Evolutionary conservation across 2,888 invertebrate species (phyloP).

Genomic region (Yponomeuta plumbellus): DNA sequence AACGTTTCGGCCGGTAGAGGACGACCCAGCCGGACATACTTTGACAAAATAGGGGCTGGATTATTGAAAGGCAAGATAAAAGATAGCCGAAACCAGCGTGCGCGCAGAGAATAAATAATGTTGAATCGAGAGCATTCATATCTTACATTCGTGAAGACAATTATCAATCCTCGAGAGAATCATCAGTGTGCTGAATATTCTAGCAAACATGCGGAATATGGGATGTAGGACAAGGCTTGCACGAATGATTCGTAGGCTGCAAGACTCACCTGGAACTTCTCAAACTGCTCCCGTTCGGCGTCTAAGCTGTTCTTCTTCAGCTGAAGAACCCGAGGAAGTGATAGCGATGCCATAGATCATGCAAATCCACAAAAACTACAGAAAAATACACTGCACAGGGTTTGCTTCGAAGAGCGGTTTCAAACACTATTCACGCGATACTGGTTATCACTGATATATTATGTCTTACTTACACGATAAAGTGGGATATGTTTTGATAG

Average conservation of each 20-base stretch:
- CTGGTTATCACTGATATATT: neutral
- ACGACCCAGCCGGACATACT: no score
- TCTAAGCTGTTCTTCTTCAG: conserved; percentile 86
- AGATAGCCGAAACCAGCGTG: no score
- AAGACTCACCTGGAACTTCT: conserved; percentile 84
- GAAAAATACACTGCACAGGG: neutral
- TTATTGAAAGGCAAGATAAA: no score
- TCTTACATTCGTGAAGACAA: neutral
- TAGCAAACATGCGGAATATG: neutral
- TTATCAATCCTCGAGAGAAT: neutral
- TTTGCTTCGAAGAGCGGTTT: neutral
- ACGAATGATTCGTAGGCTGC: neutral
- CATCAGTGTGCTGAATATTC: neutral
- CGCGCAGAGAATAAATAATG: no score
- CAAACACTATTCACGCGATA: neutral
- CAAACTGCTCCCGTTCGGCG: conserved; percentile 88
- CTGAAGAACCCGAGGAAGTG: conserved; percentile 82
- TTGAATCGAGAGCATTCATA: no score
- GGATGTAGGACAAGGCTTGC: neutral
- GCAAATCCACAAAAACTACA: conserved; percentile 5
- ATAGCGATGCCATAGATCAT: conserved; percentile 81
- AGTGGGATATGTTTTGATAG: neutral
- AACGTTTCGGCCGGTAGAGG: no score
- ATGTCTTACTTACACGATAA: neutral
- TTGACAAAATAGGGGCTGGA: no score